Evolutionary conservation across 1,140 invertebrate species (phyloP).

Genomic region (Bombus waltoni): DNA sequence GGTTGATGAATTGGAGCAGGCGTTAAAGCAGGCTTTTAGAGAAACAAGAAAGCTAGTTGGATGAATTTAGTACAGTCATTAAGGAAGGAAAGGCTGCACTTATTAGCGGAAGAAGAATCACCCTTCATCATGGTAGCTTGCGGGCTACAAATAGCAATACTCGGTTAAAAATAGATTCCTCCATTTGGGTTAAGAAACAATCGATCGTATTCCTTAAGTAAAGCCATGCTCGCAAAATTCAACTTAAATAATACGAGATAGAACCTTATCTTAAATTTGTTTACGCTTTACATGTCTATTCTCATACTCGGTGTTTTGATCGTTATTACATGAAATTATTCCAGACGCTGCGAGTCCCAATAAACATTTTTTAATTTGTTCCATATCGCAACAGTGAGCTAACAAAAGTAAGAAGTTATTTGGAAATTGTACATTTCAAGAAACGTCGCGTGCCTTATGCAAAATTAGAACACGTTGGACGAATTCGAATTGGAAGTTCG

Average conservation of each 20-base stretch:
- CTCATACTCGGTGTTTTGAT: neutral
- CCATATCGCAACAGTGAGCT: no score
- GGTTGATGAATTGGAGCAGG: neutral
- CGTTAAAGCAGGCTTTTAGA: constrained; percentile 2
- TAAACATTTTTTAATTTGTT: no score
- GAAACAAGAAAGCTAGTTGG: constrained; percentile 13
- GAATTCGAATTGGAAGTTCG: no score
- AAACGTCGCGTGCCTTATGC: no score
- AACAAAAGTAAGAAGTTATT: neutral
- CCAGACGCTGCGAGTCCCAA: fast-evolving
- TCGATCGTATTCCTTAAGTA: neutral
- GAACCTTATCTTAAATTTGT: neutral
- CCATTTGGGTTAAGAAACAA: neutral
- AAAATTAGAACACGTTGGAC: no score
- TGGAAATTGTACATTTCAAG: no score
- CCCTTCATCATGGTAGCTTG: constrained; percentile 19
- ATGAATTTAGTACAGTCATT: constrained; percentile 23
- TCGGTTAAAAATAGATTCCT: constrained; percentile 13
- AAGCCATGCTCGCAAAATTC: neutral
- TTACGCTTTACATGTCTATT: neutral
- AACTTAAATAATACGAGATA: neutral
- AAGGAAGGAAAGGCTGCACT: constrained; percentile 28
- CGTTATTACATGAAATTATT: neutral
- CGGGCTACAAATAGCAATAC: constrained; percentile 2
- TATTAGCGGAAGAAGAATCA: constrained; percentile 36